Evolutionary conservation across 2,797 vertebrate genomes (phyloP).

Genomic region (Stomatorhinus walkeri): DNA sequence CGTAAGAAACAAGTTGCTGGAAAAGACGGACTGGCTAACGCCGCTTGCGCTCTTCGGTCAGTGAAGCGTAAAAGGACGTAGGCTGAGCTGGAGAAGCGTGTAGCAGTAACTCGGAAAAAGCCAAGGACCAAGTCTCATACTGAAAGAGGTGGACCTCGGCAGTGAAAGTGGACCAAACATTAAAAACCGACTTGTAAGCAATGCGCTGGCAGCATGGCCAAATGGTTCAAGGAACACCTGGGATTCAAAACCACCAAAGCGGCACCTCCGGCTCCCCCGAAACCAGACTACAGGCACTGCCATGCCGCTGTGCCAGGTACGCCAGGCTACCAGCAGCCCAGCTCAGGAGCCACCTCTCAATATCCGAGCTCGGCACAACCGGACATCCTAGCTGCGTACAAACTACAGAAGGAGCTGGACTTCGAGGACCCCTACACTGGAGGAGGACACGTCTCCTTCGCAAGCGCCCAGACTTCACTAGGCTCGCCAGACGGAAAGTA

Average conservation of each 20-base stretch:
- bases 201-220: conserved; percentile 88
- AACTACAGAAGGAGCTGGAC: conserved; percentile 86
- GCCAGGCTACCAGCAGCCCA: conserved; percentile 55
- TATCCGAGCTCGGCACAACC: conserved; percentile 69
- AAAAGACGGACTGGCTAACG: not conserved
- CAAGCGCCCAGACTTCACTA: conserved; percentile 48
- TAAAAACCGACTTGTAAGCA: conserved; percentile 58
- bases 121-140: conserved; percentile 37
- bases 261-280: conserved; percentile 80
- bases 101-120: conserved; percentile 22
- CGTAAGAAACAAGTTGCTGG: conserved; percentile 22
- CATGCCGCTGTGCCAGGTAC: conserved; percentile 55
- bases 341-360: conserved; percentile 45
- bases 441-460: conserved; percentile 58
- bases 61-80: conserved; percentile 27
- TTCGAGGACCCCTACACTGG: conserved; percentile 93
- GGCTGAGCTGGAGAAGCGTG: conserved; percentile 39
- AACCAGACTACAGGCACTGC: conserved; percentile 82
- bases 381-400: conserved; percentile 88
- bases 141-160: conserved; percentile 36
- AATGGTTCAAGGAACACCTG: conserved; percentile 94
- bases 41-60: not conserved
- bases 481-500: conserved; percentile 69
- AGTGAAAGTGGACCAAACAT: conserved; percentile 48
- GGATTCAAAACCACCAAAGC: conserved; percentile 89